Base-by-base conservation (phyloP, 1,140 invertebrate species). In the Dinoponera quadriceps region DNA sequence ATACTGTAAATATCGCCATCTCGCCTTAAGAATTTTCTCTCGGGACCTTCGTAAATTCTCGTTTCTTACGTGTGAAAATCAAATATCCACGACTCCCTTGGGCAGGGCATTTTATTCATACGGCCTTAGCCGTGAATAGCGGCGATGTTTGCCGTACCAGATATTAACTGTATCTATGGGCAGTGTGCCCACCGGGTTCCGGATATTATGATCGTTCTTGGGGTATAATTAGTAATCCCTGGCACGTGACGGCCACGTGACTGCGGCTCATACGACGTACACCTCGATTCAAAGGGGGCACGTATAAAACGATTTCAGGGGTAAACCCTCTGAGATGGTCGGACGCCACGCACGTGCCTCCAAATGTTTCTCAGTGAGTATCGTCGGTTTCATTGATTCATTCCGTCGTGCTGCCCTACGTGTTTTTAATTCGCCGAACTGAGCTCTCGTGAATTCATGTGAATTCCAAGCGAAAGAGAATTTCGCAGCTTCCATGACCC, bases 181-280 rank as follows among this genome's bases (percentile, higher is more conserved):
- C 90, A 90, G 77, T 89, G 84, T 84, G 86, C 83, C 82, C 51
- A 88, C 85, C 86, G 88, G 92, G 90, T 82, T 90, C 87, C 89
- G 88, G 91, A 93, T 93, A 93, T 93, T 93, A 92, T 88, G 90
- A 92, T 90, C 92, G 91, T 92, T 93, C 92, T 91, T 88, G 86
- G 91, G 91, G 91, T 89, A 93, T 92, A 93, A 93, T 93, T 93
- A 93, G 92, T 93, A 93, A 93, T 93, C 93, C 91, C 90, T 80
- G 92, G 89, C 91, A 91, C 93, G 92, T 90, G 92, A 78, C 91
- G 60, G 82, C 29, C 92, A 93, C 92, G 92, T 90, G 93, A 87
- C 92, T 84, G 78, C 73, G 86, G 81, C 89, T 88, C 87, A 88
- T 84, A 82, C 85, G 54, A 83, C 55, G 65, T 82, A 85, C 82